phyloP scores from a whole-genome alignment of 2,113 vertebrate genomes.

The Lycocorax pyrrhopterus region DNA sequence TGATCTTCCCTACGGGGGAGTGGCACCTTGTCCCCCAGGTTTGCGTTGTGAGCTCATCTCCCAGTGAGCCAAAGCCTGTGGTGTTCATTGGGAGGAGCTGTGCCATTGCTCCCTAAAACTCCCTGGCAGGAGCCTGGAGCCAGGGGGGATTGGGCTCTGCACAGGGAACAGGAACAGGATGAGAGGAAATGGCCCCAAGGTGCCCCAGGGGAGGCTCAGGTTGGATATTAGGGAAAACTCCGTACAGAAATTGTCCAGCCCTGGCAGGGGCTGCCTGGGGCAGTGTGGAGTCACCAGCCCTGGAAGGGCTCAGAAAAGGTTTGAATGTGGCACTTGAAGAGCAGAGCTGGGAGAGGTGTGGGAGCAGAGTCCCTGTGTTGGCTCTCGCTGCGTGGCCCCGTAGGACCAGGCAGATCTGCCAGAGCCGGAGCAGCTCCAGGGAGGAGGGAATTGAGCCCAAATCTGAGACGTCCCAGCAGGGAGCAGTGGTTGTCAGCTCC shows the following conservation, averaged over 20 bases:
- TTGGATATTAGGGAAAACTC: fast-evolving
- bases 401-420: fast-evolving
- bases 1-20: fast-evolving
- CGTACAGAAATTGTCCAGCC: fast-evolving
- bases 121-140: not conserved
- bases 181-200: fast-evolving
- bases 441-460: not conserved
- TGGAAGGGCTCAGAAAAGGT: fast-evolving
- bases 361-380: not conserved
- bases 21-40: fast-evolving
- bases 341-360: not conserved
- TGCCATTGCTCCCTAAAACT: fast-evolving
- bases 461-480: fast-evolving
- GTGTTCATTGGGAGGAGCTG: not conserved
- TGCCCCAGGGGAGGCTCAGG: not conserved
- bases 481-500: not conserved
- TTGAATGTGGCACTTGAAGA: not conserved
- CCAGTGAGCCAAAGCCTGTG: not conserved
- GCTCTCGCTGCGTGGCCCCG: fast-evolving
- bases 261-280: not conserved
- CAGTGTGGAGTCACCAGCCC: not conserved
- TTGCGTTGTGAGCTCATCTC: too few species aligned
- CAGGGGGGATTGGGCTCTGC: fast-evolving
- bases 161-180: not conserved
- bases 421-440: not conserved